Conservation (phyloP, 1,140 invertebrate genomes). For the Papilio machaon region DNA sequence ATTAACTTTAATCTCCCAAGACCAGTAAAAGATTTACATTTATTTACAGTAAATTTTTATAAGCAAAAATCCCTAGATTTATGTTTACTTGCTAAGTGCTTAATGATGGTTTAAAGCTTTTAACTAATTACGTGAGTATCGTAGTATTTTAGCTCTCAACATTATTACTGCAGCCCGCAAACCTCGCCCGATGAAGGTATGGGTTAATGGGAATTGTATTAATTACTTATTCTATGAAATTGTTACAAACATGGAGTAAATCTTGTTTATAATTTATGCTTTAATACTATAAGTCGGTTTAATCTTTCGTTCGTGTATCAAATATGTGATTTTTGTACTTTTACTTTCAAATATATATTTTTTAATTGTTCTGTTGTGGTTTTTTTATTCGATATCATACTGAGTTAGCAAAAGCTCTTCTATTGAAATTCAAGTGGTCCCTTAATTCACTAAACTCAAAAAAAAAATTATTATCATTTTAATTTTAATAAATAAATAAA, state of each 20-base stretch:
- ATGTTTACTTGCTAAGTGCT: neutral
- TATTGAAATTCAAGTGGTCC: too few species aligned
- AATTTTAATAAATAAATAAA: too few species aligned
- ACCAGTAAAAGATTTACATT: neutral
- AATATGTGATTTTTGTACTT: too few species aligned
- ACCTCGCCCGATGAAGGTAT: neutral
- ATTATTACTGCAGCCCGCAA: slow-evolving; percentile 7
- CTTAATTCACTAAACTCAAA: too few species aligned
- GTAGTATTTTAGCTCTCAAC: neutral
- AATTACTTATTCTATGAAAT: neutral
- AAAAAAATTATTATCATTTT: too few species aligned
- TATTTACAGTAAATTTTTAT: neutral
- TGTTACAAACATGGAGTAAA: neutral
- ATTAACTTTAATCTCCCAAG: too few species aligned
- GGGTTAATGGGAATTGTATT: neutral
- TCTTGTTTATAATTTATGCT: neutral
- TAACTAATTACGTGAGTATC: neutral
- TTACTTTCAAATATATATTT: too few species aligned
- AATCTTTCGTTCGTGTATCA: too few species aligned
- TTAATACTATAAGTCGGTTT: neutral
- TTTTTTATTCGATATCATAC: too few species aligned
- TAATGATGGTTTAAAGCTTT: slow-evolving; percentile 5
- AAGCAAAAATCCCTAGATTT: neutral
- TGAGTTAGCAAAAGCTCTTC: too few species aligned
- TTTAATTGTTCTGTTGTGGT: too few species aligned